These are phyloP conservation scores for Ameiurus melas DNA, from an alignment of 2,113 vertebrate species.

Conservation along the genomic window DNA sequence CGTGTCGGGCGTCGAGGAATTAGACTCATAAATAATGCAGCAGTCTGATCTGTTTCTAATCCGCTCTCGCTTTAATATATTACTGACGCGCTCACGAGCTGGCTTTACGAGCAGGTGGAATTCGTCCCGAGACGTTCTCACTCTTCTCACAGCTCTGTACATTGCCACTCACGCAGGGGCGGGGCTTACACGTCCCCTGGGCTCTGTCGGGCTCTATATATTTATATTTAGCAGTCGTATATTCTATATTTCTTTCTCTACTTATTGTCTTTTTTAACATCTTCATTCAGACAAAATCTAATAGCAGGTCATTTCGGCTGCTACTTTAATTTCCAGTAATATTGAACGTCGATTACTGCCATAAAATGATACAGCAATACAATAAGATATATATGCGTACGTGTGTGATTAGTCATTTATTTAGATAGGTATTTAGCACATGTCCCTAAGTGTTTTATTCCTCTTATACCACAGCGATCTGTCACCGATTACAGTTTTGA, in stretches of 20 bases:
- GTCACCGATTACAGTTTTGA: too few species aligned
- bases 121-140: not conserved
- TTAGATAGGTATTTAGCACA: too few species aligned
- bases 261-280: not conserved
- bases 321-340: too few species aligned
- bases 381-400: too few species aligned
- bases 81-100: conserved; percentile 67
- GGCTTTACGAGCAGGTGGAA: conserved; percentile 58
- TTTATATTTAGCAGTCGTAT: too few species aligned
- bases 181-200: not conserved
- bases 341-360: too few species aligned
- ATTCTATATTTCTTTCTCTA: too few species aligned
- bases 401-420: too few species aligned
- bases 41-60: conserved; percentile 62
- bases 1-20: conserved; percentile 61
- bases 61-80: conserved; percentile 53
- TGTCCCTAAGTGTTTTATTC: too few species aligned
- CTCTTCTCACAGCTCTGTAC: not conserved
- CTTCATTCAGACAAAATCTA: not conserved
- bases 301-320: too few species aligned
- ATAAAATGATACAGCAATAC: too few species aligned
- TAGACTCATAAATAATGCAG: conserved; percentile 71
- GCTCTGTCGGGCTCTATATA: not conserved
- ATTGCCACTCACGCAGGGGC: not conserved
- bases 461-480: too few species aligned